Conservation (phyloP, 2,113 vertebrate genomes). For the Pollimyrus isidori region DNA sequence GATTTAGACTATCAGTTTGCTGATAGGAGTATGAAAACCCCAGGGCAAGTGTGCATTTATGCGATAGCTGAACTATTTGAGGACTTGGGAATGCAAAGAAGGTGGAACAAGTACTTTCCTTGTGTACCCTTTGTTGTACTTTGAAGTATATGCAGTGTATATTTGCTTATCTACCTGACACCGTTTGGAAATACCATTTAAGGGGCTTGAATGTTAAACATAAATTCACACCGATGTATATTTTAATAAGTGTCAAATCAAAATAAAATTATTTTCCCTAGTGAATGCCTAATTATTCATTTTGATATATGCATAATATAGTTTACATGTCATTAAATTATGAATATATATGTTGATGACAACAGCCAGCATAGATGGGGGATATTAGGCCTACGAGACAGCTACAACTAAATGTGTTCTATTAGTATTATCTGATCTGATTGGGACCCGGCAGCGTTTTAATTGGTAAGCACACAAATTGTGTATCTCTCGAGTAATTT, state of each 20-base stretch:
- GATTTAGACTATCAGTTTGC: background rate
- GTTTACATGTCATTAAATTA: background rate
- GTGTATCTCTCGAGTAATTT: background rate
- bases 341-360: background rate
- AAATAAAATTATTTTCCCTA: conserved; percentile 8
- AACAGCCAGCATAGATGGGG: background rate
- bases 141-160: background rate
- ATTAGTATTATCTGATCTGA: background rate
- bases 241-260: background rate
- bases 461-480: background rate
- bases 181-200: background rate
- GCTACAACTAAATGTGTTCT: background rate
- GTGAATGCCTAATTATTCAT: background rate
- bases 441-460: background rate
- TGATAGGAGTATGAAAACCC: background rate
- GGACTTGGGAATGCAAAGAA: background rate
- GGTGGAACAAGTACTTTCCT: background rate
- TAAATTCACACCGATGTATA: background rate
- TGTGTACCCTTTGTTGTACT: background rate
- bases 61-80: background rate
- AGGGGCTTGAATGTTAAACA: background rate
- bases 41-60: background rate
- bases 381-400: background rate
- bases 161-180: background rate
- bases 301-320: background rate